These are phyloP conservation scores for Aptenodytes forsteri DNA, from an alignment of 2,113 vertebrate genomes.

Conservation along the genomic window DNA sequence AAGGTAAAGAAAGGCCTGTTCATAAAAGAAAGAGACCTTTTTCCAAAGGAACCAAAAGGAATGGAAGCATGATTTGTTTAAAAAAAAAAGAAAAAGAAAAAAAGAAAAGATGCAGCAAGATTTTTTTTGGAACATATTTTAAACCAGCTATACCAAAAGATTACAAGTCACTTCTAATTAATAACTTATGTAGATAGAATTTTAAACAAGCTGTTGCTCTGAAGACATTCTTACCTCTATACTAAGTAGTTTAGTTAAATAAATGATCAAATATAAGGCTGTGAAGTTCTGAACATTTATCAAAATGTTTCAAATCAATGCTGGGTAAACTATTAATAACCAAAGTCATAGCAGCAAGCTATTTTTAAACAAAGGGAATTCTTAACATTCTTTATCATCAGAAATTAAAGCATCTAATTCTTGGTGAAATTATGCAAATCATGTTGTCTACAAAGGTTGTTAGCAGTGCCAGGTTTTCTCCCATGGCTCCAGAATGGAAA, in stretches of 20 bases:
- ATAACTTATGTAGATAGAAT: background rate
- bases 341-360: background rate
- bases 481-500: background rate
- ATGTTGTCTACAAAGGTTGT: background rate
- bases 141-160: background rate
- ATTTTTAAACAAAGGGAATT: slow-evolving; percentile 18
- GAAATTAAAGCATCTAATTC: background rate
- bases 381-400: background rate
- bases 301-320: background rate
- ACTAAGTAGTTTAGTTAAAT: background rate
- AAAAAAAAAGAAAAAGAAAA: background rate
- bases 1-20: background rate
- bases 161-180: background rate
- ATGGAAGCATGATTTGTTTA: background rate
- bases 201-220: background rate
- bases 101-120: background rate
- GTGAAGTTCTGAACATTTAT: background rate
- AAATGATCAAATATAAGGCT: background rate
- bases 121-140: background rate
- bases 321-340: background rate
- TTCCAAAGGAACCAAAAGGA: background rate
- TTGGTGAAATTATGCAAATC: background rate
- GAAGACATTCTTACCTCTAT: background rate
- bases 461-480: background rate
- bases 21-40: background rate